Evolutionary conservation across 2,113 vertebrate species (phyloP).

Genomic region (Zosterops hypoxanthus): DNA sequence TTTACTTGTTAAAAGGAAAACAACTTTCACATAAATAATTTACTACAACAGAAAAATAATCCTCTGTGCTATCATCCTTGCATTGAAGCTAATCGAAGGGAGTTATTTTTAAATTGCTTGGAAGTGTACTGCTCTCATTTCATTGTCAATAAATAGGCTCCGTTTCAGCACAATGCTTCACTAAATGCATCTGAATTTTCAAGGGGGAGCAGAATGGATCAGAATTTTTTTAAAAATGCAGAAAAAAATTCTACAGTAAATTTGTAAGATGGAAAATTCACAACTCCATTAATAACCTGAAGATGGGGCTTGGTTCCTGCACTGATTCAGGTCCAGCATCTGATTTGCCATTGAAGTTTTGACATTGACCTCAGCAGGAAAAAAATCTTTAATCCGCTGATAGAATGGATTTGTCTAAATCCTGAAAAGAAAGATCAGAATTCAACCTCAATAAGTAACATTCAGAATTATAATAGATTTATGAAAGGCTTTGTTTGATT

Average conservation of each 20-base stretch:
- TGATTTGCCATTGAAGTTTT: background rate
- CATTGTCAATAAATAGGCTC: constrained; percentile 67
- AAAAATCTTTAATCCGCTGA: background rate
- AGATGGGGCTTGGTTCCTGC: background rate
- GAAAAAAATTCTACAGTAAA: background rate
- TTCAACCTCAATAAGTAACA: background rate
- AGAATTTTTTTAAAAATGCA: background rate
- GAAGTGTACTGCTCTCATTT: constrained; percentile 66
- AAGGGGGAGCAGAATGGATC: background rate
- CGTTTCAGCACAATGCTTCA: constrained; percentile 53
- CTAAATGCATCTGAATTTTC: constrained; percentile 57
- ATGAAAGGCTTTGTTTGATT: background rate
- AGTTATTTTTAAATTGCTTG: constrained; percentile 75
- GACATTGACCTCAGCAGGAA: background rate
- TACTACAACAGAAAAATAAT: constrained; percentile 63
- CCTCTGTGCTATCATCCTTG: constrained; percentile 49
- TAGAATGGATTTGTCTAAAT: background rate
- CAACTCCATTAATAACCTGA: background rate
- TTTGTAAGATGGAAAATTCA: background rate
- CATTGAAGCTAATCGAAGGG: constrained; percentile 59
- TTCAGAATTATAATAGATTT: background rate
- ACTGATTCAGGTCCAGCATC: background rate
- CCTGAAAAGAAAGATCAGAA: background rate
- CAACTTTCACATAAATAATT: constrained; percentile 72
- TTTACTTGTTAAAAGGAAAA: constrained; percentile 64